These are phyloP conservation scores for Dermatemys mawii DNA, from an alignment of 2,113 vertebrate genomes.

Conservation along the genomic window DNA sequence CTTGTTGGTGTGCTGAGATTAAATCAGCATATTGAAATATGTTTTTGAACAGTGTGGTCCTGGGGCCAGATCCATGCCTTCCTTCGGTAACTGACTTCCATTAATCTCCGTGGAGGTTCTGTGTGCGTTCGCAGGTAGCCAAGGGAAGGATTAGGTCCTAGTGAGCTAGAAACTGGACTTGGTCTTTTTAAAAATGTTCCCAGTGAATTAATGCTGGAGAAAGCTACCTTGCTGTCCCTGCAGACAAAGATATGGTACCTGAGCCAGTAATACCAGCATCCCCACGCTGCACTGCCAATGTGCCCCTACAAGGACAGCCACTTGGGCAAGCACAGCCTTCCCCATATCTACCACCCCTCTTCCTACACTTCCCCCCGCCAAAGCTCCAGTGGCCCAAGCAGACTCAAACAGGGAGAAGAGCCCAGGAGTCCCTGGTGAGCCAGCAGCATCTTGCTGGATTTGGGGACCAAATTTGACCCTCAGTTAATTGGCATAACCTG, in stretches of 20 bases:
- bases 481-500: background rate
- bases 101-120: background rate
- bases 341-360: background rate
- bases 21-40: constrained; percentile 76
- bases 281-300: background rate
- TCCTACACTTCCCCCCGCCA: background rate
- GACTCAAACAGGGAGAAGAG: background rate
- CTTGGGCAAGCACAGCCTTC: background rate
- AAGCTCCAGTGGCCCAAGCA: background rate
- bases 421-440: too few species aligned
- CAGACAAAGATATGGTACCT: fast-evolving
- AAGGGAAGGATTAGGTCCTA: background rate
- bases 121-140: background rate
- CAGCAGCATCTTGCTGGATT: background rate
- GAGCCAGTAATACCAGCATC: background rate
- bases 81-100: background rate
- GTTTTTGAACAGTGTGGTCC: background rate
- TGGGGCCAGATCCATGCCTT: background rate
- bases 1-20: constrained; percentile 32
- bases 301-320: background rate
- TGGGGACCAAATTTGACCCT: too few species aligned
- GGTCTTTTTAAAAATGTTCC: background rate
- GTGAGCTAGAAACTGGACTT: background rate
- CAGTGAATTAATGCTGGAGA: background rate
- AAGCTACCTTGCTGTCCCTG: background rate